These are phyloP conservation scores for Ariolimax columbianus DNA, from an alignment of 2,888 invertebrate species.

Conservation along the genomic window DNA sequence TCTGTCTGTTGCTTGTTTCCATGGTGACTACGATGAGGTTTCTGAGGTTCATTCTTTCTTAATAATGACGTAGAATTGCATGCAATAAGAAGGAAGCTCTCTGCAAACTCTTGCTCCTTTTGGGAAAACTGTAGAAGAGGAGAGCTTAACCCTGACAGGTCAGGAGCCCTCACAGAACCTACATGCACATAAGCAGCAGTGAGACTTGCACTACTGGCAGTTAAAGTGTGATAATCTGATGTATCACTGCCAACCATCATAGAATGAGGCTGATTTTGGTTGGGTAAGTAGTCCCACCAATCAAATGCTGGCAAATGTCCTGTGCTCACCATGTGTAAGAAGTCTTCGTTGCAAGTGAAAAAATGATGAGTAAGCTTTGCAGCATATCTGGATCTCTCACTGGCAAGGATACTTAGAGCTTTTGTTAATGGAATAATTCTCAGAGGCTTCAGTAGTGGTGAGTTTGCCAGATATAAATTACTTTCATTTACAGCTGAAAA, in stretches of 20 bases:
- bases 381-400: conserved; percentile 75
- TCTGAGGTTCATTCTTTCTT: conserved; percentile 63
- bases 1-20: conserved; percentile 48
- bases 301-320: conserved; percentile 66
- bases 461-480: conserved; percentile 32
- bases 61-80: conserved; percentile 76
- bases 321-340: conserved; percentile 64
- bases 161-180: conserved; percentile 71
- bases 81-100: conserved; percentile 75
- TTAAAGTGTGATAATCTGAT: conserved; percentile 50
- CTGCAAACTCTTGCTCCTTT: conserved; percentile 75
- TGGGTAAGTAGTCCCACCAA: conserved; percentile 61
- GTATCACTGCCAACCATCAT: conserved; percentile 45
- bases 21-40: conserved; percentile 36
- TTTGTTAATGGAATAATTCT: conserved; percentile 72
- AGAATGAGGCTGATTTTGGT: conserved; percentile 50
- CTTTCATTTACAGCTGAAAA: conserved; percentile 17
- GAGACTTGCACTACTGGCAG: conserved; percentile 69
- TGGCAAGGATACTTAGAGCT: conserved; percentile 73
- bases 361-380: conserved; percentile 74
- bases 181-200: conserved; percentile 71
- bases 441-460: conserved; percentile 30
- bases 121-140: conserved; percentile 73
- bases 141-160: conserved; percentile 70
- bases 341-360: conserved; percentile 73